Evolutionary conservation across 2,797 vertebrate genomes (phyloP), one percentile per base, ranked within the genome.

Genomic region (Rallus crepitans): DNA sequence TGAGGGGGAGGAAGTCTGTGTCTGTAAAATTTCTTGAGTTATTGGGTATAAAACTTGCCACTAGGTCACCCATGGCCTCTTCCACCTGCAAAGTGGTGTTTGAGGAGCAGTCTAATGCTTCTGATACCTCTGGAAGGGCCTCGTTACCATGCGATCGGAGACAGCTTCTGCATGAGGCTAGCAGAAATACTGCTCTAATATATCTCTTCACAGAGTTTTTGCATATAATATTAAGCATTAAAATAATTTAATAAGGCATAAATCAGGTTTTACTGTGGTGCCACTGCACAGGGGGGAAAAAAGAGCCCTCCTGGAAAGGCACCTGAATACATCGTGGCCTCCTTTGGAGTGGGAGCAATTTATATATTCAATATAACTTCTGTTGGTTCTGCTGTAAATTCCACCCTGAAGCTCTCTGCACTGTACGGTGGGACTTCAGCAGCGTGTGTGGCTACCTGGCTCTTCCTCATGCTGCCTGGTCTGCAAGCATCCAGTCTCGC

Each of bases 141-240:
- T 95, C 61, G 76, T 94, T 93, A 61, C 68, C 79, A 64, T 60
- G 61, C 0, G 0, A 40, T 31, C 37, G 33, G 75, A 92, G 93
- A 82, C 66, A 70, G 75, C 33, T 89, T 91, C 93, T 73, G 75
- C 64, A 35, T n/a, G n/a, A 96, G 86, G 81, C 75, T 39, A 42
- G 90, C 65, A 94, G 87, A 86, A 80, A 78, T 52, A 71, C 16
- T 64, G 72, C 39, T 80, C 84, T 65, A 47, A 65, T 86, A 76
- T 47, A 87, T 18, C 80, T 95, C 77, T 84, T 89, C 66, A 47
- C 35, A 18, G 93, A 76, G 63, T 37, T 93, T 96, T 95, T 91
- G 89, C 92, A 93, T 94, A 71, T 59, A 92, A 91, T 83, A 93
- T 91, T 79, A 87, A 91, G 39, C 82, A 96, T 94, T 96, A 91